Conservation (phyloP, 2,113 vertebrate genomes). For the Trachemys scripta region DNA sequence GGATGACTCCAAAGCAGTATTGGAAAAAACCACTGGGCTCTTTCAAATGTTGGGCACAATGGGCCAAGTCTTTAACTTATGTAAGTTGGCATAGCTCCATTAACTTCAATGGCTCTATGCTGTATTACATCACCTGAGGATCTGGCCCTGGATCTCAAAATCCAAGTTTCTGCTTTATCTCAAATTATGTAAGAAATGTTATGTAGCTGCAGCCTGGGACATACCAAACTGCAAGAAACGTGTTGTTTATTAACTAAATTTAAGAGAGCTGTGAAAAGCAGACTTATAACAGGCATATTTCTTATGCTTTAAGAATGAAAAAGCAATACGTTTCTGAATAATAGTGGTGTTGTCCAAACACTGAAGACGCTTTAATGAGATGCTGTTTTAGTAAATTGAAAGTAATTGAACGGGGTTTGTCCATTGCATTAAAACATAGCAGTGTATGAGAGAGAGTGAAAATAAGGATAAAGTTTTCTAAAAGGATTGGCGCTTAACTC, state of each 20-base stretch:
- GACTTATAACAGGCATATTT: neutral
- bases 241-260: neutral
- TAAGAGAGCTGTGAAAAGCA: neutral
- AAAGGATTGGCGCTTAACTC: neutral
- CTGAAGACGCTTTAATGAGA: accelerated
- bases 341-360: neutral
- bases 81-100: neutral
- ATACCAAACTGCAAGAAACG: conserved; percentile 10
- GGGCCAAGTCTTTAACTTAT: accelerated
- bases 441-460: neutral
- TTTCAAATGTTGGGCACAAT: neutral
- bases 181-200: neutral
- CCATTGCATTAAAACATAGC: neutral
- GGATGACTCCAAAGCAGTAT: accelerated
- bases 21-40: neutral
- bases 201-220: neutral
- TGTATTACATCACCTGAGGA: neutral
- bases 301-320: neutral
- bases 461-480: neutral
- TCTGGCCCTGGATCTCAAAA: accelerated
- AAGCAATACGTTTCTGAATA: neutral
- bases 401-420: neutral
- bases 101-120: accelerated
- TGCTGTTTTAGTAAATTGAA: neutral
- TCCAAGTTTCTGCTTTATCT: neutral